Percentiles rank a stretch among this genome's conserved stretches.
Evolutionary conservation across 2,113 vertebrate genomes (phyloP).

Genomic region (Tragelaphus buxtoni): DNA sequence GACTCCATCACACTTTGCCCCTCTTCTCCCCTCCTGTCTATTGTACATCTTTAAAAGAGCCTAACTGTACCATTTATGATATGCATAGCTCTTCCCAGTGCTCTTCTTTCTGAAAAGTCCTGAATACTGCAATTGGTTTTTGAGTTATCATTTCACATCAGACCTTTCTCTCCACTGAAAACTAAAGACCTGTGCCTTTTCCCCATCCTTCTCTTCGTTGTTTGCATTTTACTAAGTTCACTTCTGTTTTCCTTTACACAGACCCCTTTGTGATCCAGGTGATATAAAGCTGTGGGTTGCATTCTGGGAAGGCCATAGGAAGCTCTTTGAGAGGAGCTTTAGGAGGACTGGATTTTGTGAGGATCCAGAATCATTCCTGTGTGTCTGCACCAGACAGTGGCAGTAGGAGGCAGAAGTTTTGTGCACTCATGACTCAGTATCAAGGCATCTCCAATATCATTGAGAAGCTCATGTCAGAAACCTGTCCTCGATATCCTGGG

Average conservation of each 20-base stretch:
- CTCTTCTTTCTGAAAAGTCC: background rate
- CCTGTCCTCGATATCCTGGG: background rate
- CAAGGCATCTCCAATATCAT: background rate
- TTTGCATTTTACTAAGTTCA: background rate
- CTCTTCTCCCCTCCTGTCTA: background rate
- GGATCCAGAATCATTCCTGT: background rate
- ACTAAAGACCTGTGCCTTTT: rapidly evolving
- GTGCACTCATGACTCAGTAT: rapidly evolving
- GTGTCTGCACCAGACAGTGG: background rate
- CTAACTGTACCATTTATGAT: rapidly evolving
- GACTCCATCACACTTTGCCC: no score
- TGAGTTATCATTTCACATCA: background rate
- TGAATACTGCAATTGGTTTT: background rate
- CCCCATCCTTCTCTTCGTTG: background rate
- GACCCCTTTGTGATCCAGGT: constrained; percentile 34
- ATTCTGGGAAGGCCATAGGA: rapidly evolving
- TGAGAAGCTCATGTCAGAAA: background rate
- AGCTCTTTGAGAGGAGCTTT: constrained; percentile 16
- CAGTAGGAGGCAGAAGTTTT: background rate
- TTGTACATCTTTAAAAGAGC: rapidly evolving
- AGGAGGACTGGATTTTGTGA: background rate
- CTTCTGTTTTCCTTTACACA: background rate
- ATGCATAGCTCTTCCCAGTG: rapidly evolving
- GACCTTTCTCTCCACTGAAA: background rate
- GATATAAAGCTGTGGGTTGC: background rate